These are phyloP conservation scores for Diorhabda sublineata DNA, from an alignment of 1,140 invertebrate genomes.

Conservation along the genomic window DNA sequence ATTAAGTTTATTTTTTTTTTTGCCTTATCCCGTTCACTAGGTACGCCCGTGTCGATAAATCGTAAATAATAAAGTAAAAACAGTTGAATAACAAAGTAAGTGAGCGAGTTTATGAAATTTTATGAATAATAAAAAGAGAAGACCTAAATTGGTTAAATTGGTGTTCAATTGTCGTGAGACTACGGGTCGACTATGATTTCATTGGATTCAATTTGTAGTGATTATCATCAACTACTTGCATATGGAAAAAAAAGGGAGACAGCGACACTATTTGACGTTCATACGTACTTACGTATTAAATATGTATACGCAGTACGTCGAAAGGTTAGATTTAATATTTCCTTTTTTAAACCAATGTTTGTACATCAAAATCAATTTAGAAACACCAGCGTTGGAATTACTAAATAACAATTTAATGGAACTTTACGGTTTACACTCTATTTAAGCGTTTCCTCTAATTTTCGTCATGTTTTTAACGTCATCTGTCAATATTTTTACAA, in stretches of 20 bases:
- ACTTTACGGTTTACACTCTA: slow-evolving; percentile 20
- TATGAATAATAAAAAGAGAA: slow-evolving; percentile 43
- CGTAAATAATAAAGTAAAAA: neutral
- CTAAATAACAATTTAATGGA: slow-evolving; percentile 22
- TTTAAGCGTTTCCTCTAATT: slow-evolving; percentile 18
- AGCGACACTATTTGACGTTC: slow-evolving; percentile 20
- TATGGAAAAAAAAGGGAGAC: slow-evolving; percentile 26
- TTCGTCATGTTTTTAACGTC: neutral
- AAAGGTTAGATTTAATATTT: slow-evolving; percentile 37
- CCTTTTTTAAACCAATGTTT: slow-evolving; percentile 35
- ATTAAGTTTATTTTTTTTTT: no score
- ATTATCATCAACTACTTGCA: slow-evolving; percentile 30
- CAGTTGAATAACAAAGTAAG: slow-evolving; percentile 17
- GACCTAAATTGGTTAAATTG: slow-evolving; percentile 41
- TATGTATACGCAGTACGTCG: no score
- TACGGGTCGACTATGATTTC: slow-evolving; percentile 36
- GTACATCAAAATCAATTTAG: slow-evolving; percentile 25
- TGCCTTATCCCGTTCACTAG: no score
- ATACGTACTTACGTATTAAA: no score
- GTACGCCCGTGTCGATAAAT: no score
- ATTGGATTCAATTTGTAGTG: slow-evolving; percentile 42
- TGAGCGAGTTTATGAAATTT: slow-evolving; percentile 40
- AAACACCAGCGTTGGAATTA: slow-evolving; percentile 15
- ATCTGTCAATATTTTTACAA: no score
- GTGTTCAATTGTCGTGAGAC: slow-evolving; percentile 41